phyloP scores from a whole-genome alignment of 2,113 vertebrate genomes.

The Salvator merianae region DNA sequence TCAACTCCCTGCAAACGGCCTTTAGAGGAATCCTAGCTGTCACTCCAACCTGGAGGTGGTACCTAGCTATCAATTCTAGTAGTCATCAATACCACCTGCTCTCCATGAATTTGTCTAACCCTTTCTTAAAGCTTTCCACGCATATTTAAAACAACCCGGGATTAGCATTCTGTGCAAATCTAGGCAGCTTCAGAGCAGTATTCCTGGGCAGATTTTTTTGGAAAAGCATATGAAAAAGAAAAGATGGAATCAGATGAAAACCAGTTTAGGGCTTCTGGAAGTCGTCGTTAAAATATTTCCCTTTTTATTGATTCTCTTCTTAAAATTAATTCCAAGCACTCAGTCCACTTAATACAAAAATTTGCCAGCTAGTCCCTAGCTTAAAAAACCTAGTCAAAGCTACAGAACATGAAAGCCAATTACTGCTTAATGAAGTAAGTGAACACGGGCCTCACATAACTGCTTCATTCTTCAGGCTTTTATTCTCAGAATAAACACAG shows the following conservation, averaged over 20 bases:
- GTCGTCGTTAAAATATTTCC: rapidly evolving
- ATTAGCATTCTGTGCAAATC: neutral
- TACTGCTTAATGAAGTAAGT: neutral
- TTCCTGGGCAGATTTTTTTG: neutral
- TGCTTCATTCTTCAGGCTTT: neutral
- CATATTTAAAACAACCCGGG: no score
- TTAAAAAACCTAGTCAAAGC: slow-evolving; percentile 14
- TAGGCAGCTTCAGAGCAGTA: neutral
- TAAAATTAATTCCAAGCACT: neutral
- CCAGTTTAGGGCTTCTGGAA: rapidly evolving
- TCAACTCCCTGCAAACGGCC: no score
- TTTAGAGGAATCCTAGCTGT: no score
- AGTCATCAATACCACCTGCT: no score
- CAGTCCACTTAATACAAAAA: neutral
- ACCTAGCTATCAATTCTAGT: no score
- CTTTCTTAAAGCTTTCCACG: no score
- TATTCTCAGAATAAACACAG: slow-evolving; percentile 46
- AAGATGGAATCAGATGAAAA: neutral
- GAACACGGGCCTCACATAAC: neutral
- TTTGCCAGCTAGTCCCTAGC: slow-evolving; percentile 24
- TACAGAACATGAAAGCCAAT: slow-evolving; percentile 5
- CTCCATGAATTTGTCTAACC: no score
- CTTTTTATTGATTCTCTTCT: neutral
- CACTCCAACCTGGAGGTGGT: no score
- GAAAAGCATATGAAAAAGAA: neutral